Evolutionary conservation across 2,113 vertebrate species (phyloP).

Genomic region (Hippocampus barbouri): DNA sequence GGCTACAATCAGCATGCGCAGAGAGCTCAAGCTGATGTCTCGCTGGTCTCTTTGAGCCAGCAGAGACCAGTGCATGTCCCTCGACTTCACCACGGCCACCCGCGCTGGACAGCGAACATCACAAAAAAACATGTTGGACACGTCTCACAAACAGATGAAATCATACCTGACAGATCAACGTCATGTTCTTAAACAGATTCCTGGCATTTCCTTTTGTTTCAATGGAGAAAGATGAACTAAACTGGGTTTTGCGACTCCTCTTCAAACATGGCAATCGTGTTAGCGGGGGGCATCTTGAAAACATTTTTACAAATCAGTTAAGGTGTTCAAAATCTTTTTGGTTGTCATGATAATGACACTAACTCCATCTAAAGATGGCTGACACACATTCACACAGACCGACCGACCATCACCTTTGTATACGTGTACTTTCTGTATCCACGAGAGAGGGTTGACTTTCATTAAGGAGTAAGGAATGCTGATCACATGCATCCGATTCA

Average conservation of each 20-base stretch:
- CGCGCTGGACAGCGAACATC: constrained; percentile 66
- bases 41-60: constrained; percentile 91
- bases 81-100: constrained; percentile 89
- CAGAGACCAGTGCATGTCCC: constrained; percentile 98
- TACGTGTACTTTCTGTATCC: constrained; percentile 92
- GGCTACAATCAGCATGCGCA: constrained; percentile 90
- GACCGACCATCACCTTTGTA: constrained; percentile 82
- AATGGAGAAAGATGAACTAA: too few species aligned
- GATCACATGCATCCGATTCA: constrained; percentile 95
- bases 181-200: too few species aligned
- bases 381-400: not conserved
- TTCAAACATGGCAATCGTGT: too few species aligned
- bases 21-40: constrained; percentile 86
- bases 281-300: too few species aligned
- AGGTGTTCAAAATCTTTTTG: too few species aligned
- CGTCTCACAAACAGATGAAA: not conserved
- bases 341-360: not conserved
- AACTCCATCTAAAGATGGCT: not conserved
- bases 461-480: constrained; percentile 94
- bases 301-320: too few species aligned
- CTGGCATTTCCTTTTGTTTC: too few species aligned
- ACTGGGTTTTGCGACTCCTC: too few species aligned
- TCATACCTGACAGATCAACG: not conserved
- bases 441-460: constrained; percentile 97
- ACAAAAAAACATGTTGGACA: constrained; percentile 22